phyloP scores from a whole-genome alignment of 2,113 vertebrate species.

The Pangasianodon gigas region DNA sequence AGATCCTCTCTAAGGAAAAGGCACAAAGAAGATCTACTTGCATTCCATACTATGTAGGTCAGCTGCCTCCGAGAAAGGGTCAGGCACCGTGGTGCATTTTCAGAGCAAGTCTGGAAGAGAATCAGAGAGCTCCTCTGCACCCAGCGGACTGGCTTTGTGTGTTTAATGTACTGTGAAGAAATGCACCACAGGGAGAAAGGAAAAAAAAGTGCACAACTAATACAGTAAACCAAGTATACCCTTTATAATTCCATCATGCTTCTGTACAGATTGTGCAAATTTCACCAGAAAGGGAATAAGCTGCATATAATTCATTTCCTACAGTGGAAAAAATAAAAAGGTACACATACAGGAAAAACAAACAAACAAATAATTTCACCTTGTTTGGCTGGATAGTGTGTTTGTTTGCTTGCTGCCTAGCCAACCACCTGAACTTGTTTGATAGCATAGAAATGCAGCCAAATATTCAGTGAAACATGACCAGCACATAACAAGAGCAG shows the following conservation, averaged over 20 bases:
- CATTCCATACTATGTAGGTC: slow-evolving; percentile 67
- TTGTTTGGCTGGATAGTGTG: slow-evolving; percentile 29
- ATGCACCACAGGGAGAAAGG: slow-evolving; percentile 35
- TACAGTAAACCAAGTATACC: slow-evolving; percentile 25
- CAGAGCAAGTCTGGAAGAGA: slow-evolving; percentile 56
- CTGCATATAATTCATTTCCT: background rate
- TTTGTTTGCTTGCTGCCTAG: slow-evolving; percentile 31
- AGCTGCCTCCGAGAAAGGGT: slow-evolving; percentile 67
- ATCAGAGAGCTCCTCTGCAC: slow-evolving; percentile 60
- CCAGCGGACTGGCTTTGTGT: slow-evolving; percentile 51
- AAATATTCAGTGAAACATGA: slow-evolving; percentile 32
- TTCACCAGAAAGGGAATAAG: background rate
- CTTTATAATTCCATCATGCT: slow-evolving; percentile 26
- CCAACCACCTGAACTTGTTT: slow-evolving; percentile 35
- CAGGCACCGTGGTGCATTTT: slow-evolving; percentile 60
- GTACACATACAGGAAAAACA: background rate
- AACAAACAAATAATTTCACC: slow-evolving; percentile 8
- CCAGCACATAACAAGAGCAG: slow-evolving; percentile 11
- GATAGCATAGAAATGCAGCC: slow-evolving; percentile 31
- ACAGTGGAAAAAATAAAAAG: background rate
- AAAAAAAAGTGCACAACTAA: slow-evolving; percentile 22
- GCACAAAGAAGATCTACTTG: slow-evolving; percentile 66
- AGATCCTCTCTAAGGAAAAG: slow-evolving; percentile 55
- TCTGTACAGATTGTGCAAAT: background rate
- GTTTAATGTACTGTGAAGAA: slow-evolving; percentile 56